phyloP scores from a whole-genome alignment of 2,888 invertebrate species.

The Pasiphila rectangulata region DNA sequence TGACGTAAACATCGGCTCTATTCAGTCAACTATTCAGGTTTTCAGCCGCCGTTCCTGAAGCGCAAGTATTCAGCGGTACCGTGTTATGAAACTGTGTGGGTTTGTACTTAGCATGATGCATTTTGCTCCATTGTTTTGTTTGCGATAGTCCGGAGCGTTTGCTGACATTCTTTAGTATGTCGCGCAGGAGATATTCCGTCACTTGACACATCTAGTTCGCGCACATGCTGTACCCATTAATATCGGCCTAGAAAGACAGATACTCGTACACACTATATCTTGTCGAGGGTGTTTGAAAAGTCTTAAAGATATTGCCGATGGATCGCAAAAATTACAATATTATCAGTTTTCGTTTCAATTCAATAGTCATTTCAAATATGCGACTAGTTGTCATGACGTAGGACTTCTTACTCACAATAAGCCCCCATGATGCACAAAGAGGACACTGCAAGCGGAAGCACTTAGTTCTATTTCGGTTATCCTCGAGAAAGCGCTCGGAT shows the following conservation, averaged over 20 bases:
- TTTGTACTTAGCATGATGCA: conserved; percentile 17
- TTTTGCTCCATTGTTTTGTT: conserved; percentile 15
- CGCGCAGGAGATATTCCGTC: neutral
- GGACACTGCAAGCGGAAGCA: conserved; percentile 58
- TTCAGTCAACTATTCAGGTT: conserved; percentile 11
- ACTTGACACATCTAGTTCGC: neutral
- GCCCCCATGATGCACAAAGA: conserved; percentile 29
- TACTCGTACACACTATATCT: too few relatives aligned
- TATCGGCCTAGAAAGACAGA: too few relatives aligned
- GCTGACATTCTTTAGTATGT: conserved; percentile 4
- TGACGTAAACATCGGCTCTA: conserved; percentile 1
- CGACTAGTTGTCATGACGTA: neutral
- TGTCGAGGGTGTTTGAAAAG: too few relatives aligned
- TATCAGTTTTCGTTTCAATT: neutral
- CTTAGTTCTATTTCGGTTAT: conserved; percentile 64
- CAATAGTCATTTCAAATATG: neutral
- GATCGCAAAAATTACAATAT: neutral
- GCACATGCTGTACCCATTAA: too few relatives aligned
- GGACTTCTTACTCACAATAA: neutral
- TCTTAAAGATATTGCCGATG: too few relatives aligned
- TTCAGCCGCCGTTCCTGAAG: conserved; percentile 7
- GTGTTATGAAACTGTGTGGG: conserved; percentile 16
- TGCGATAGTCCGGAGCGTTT: conserved; percentile 4
- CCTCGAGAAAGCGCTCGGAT: conserved; percentile 39
- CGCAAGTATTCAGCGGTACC: conserved; percentile 3